Base-by-base conservation (phyloP, 2,888 invertebrate genomes). In the Pinctada fucata region DNA sequence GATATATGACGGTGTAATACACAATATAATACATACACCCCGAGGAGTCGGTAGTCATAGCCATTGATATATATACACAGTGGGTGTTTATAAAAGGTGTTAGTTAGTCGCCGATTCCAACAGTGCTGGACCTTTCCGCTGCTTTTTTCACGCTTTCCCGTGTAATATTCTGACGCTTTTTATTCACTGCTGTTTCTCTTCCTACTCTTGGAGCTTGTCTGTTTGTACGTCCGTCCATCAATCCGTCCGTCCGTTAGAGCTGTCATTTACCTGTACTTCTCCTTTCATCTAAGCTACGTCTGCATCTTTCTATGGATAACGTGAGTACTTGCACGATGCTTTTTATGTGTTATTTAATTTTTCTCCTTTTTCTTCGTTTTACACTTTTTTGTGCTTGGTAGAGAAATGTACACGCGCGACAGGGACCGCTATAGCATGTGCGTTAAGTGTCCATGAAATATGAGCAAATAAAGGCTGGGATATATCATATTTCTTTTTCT, bases 301-400 rank as follows among this genome's bases (percentile, higher is more conserved):
- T 65, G 45, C 16, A 6, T 73, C 50, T 73, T 51, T 65, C 64
- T 49, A 73, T 73, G 73, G 73, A 73, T 58, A 64, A 73, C 48
- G 73, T 73, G 73, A 73, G 73, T 73, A 73, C 66, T 16, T 73
- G 48, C 31, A 31, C 31, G 31, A 48, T 65, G 10, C 31, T 13
- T 68, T 68, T 47, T 2, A 16, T 68, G 68, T 68, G 68, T 31
- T 66, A 58, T 6, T 58, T 58, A 58, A 10, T 13, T 58, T 58
- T 58, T 58, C 58, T 58, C 13, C 58, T 58, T 1, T 58, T 58
- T 31, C 31, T 31, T 31, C 31, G 31, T 31, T 31, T 31, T 31
- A 31, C 31, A 31, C 31, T 31, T 31, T 31, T 31, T 31, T 31
- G 31, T 31, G 31, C 31, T 31, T 31, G 31, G 31, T 31, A 31